Evolutionary conservation across 2,888 invertebrate genomes (phyloP).

Genomic region (Synergus japonicus): DNA sequence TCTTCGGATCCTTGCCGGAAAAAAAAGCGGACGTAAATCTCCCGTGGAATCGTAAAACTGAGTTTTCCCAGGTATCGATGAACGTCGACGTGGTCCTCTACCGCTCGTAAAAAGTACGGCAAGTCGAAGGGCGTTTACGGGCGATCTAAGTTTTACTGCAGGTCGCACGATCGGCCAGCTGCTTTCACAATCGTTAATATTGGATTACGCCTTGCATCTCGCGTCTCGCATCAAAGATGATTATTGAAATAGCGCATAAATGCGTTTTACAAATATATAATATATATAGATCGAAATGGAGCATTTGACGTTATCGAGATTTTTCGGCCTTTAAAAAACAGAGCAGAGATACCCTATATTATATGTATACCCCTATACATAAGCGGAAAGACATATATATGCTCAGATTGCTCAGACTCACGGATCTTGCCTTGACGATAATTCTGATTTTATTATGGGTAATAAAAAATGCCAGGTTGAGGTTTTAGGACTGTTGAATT

Average conservation of each 20-base stretch:
- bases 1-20: not conserved
- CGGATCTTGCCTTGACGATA: not conserved
- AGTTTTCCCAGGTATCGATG: conserved; percentile 37
- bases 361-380: not conserved
- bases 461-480: not conserved
- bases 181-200: conserved; percentile 25
- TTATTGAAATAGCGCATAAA: conserved; percentile 19
- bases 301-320: not conserved
- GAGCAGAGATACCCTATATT: not conserved
- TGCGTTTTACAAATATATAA: conserved; percentile 4
- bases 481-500: not conserved
- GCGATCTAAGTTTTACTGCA: conserved; percentile 30
- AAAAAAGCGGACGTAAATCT: conserved; percentile 36
- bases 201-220: not conserved
- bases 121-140: conserved; percentile 36
- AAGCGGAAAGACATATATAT: not conserved
- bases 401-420: not conserved
- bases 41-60: conserved; percentile 23
- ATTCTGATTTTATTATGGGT: not conserved
- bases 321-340: conserved; percentile 1
- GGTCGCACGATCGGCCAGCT: conserved; percentile 36
- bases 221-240: conserved; percentile 15
- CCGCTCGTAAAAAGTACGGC: conserved; percentile 35
- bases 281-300: not conserved
- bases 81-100: conserved; percentile 32